Base-by-base conservation (phyloP, 2,797 vertebrate species). In the Lepilemur septentrionalis region DNA sequence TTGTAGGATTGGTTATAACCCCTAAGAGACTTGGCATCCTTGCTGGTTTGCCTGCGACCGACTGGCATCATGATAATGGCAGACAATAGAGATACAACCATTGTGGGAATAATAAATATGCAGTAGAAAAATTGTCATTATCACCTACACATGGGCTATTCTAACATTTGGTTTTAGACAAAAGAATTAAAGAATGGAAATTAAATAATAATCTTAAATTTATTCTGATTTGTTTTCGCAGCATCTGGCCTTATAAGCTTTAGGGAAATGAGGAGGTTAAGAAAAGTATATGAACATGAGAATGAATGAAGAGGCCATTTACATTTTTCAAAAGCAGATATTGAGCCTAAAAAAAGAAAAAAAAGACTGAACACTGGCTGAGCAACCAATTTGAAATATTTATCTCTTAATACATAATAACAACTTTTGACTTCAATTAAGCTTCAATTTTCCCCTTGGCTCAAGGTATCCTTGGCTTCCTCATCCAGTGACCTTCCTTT, bases 1-100 rank as follows among this genome's bases (percentile, higher is more conserved):
- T 91, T 75, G 30, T 63, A 93, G 78, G 72, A 70, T 43, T 93
- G 85, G 5, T 46, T 89, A 75, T 91, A 97, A 96, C 69, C 87
- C 93, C 92, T 90, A 78, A 73, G 91, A 84, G 55, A 89, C 6
- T 67, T 96, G 69, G 52, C 65, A 63, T 67, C 55, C 61, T 91
- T 85, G 18, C n/a, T 84, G 78, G 63, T 41, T 32, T 80, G 38
- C 11, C 65, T 83, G 79, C 86, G 4, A 55, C 78, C 79, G 23
- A 88, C 7, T 46, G 48, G 4, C 11, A 32, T 85, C 48, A 94
- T 88, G 91, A 94, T 32, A 80, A 32, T 23, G 50, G 46, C 14
- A 93, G 50, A 94, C 86, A 32, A 95, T 22, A 91, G n/a, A 25
- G 50, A 84, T 89, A 6, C 22, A 86, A 91, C 12, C 57, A 57